Conservation (phyloP, 2,797 vertebrate species). For the Danio aesculapii region DNA sequence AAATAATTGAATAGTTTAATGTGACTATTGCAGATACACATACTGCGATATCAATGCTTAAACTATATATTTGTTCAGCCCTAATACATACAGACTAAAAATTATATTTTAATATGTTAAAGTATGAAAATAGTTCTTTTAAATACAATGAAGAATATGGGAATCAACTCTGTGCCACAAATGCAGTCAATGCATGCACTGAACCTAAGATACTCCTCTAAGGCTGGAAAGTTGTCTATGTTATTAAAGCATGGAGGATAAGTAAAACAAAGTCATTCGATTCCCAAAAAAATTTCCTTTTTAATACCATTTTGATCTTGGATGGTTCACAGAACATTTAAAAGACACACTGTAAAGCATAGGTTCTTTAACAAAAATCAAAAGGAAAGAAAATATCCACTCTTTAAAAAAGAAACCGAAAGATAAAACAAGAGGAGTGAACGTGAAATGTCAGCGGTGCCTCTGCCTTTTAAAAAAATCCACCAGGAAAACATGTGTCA, state of each 20-base stretch:
- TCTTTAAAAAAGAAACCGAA: background rate
- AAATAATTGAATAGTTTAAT: too few relatives aligned
- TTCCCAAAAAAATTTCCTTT: background rate
- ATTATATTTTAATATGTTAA: too few relatives aligned
- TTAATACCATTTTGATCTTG: background rate
- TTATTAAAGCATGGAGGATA: background rate
- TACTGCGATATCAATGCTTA: too few relatives aligned
- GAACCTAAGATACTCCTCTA: background rate
- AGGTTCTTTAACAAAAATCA: background rate
- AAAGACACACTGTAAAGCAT: background rate
- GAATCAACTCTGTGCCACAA: background rate
- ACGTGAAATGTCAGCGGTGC: background rate
- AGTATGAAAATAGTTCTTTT: background rate
- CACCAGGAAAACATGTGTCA: conserved; percentile 29
- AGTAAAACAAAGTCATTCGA: background rate
- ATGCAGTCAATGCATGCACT: too few relatives aligned
- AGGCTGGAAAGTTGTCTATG: background rate
- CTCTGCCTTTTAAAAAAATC: conserved; percentile 2
- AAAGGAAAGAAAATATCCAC: background rate
- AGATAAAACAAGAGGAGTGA: background rate
- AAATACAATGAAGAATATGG: background rate
- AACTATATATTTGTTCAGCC: too few relatives aligned
- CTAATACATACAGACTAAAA: too few relatives aligned
- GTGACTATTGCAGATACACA: too few relatives aligned
- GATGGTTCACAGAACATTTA: background rate